Conservation (phyloP, 1,140 invertebrate genomes). For the Drosophila pallidifrons region DNA sequence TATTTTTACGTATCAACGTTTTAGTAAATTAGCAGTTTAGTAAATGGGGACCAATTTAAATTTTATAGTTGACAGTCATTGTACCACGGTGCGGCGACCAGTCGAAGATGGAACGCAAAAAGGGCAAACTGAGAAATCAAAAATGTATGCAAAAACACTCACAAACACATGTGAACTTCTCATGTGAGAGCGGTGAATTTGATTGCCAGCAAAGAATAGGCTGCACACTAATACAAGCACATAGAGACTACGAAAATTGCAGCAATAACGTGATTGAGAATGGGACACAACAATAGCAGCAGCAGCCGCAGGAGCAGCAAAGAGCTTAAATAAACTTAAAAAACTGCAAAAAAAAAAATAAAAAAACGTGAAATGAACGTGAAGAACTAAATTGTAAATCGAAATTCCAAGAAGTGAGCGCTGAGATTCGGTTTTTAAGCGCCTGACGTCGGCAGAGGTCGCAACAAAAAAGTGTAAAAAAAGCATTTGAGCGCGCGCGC, state of each 20-base stretch:
- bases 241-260: slow-evolving; percentile 61
- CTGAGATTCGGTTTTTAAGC: slow-evolving; percentile 61
- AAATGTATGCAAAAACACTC: slow-evolving; percentile 67
- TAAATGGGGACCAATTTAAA: not conserved
- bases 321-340: slow-evolving; percentile 43
- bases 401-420: slow-evolving; percentile 79
- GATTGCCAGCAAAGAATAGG: slow-evolving; percentile 74
- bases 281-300: slow-evolving; percentile 70
- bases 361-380: slow-evolving; percentile 48
- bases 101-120: slow-evolving; percentile 47
- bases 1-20: not conserved
- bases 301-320: slow-evolving; percentile 29
- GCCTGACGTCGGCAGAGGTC: slow-evolving; percentile 48
- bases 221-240: slow-evolving; percentile 54
- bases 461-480: slow-evolving; percentile 54
- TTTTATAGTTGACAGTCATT: not conserved
- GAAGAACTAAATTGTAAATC: slow-evolving; percentile 81
- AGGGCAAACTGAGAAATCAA: slow-evolving; percentile 62
- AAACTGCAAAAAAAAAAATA: slow-evolving; percentile 2
- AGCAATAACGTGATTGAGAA: slow-evolving; percentile 76
- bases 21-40: not conserved
- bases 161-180: slow-evolving; percentile 21
- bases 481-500: slow-evolving; percentile 78
- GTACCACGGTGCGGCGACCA: slow-evolving; percentile 56
- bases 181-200: slow-evolving; percentile 42